Base-by-base conservation (phyloP, 2,888 invertebrate genomes). In the Eupithecia dodoneata region DNA sequence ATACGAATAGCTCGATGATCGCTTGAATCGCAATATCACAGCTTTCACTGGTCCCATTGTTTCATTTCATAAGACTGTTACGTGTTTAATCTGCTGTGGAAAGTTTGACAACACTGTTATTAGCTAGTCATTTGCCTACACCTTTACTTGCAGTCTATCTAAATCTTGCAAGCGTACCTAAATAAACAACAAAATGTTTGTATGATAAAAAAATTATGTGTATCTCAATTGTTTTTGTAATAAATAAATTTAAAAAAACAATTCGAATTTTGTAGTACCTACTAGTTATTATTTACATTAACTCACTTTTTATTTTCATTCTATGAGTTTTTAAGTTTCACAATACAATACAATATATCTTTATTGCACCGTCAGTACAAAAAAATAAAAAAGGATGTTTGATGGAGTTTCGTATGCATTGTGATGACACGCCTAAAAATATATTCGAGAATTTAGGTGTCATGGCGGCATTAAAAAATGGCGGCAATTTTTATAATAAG, bases 11-110 rank as follows among this genome's bases (percentile, higher is more conserved):
- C 72, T 49, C 47, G 73, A 75, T 76, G 74, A 74, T 79, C 73
- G 15, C 9, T 74, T 85, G 81, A 87, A 88, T 86, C 83, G 87
- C 85, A 85, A 88, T 87, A 88, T 86, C 84, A 80, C 80, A 85
- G 84, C 90, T 91, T 91, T 91, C 91, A 88, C 89, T 83, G 82
- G 83, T 82, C 74, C 87, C 86, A 90, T 92, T 93, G 91, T 92
- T 86, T 88, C 78, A 83, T 87, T 90, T 91, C 88, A 91, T 90
- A 91, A 92, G 85, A 85, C 82, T 78, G 86, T 90, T 91, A 90
- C 88, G 88, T 89, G 83, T 85, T 87, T 90, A 90, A 91, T 90
- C 89, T 85, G 78, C 80, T 83, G 83, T 92, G 88, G 92, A 92
- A 92, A 92, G 92, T 91, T 87, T 86, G 86, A 89, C 88, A 91